Evolutionary conservation across 2,797 vertebrate genomes (phyloP), one percentile per base, ranked within the genome.

Genomic region (Mus spretus): DNA sequence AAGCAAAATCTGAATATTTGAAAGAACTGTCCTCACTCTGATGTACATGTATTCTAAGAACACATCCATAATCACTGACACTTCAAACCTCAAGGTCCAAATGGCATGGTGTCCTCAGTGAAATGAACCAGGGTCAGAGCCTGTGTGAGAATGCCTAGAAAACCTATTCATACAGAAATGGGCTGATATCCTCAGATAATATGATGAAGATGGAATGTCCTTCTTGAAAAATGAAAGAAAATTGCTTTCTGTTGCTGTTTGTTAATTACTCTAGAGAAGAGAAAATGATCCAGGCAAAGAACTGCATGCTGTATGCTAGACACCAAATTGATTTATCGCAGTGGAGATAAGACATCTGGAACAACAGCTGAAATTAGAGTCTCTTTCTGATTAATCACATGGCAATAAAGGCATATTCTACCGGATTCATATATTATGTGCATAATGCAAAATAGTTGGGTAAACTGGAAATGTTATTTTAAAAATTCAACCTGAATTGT

Each of bases 281-380:
- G 31, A 4, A 50, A 63, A 34, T 24, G 17, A 59, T 89, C 47
- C 47, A 20, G 63, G 63, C 75, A 81, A 88, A 47, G 31, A 82
- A 59, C 15, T 50, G 19, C 10, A 44, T 47, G 20, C 1, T 75
- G 15, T 5, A 17, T 87, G 13, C 53, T 55, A 55, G 26, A 37
- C 6, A 40, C 31, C 79, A 75, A 63, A 57, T 3, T 74, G 8
- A 87, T 87, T 89, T 89, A 86, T 37, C 70, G n/a, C 44, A 31
- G 31, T 84, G 20, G 65, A 85, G 9, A 91, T 20, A 44, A 28
- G 40, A 74, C 37, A 86, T 50, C 40, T 82, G 20, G 53, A 93
- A 81, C 1, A 84, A 28, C 61, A 84, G 47, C 34, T 85, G 37
- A 96, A 93, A 81, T 89, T 72, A 82, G 44, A 91, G 5, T 63